Evolutionary conservation across 2,113 vertebrate genomes (phyloP), one percentile per base, ranked within the genome.

Genomic region (Choloepus hoffmanni): DNA sequence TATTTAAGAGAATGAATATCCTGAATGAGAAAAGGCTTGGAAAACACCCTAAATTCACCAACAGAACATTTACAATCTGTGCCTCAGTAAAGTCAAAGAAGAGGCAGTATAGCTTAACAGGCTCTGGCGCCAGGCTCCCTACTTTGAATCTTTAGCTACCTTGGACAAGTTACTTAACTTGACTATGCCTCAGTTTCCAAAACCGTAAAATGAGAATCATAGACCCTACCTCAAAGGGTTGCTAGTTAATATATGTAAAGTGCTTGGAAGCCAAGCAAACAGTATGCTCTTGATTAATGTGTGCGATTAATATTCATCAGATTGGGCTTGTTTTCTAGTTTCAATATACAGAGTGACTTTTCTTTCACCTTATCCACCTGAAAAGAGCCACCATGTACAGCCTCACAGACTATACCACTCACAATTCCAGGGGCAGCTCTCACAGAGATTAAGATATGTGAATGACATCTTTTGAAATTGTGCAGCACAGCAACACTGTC

Each of bases 131-230:
- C 68, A 81, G 19, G 28, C n/a, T 70, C 45, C 65, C 50, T 79
- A 36, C 65, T 89, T 2, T 85, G 53, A 77, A 85, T 73, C 19
- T 11, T 73, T 89, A 72, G 16, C 53, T 89, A 93, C n/a, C 19
- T 84, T 7, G 12, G 33, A 30, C 30, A 89, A 94, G 43, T 68
- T 82, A 45, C 33, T 88, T 85, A 93, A 82, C 23, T 72, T 40
- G 16, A 43, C n/a, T 63, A 90, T 16, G 28, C 7, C 28, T 91
- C 83, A 48, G 40, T 93, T 89, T 92, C 84, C 90, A 96, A 96
- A 73, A 9, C 21, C 92, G n/a, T 53, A 83, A 93, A 95, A 78
- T 67, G 14, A 62, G 40, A 68, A 89, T 78, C 92, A 63, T 0
- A 92, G n/a, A 86, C 48, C 40, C 40, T 26, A 95, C 55, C 40